Evolutionary conservation across 2,113 vertebrate genomes (phyloP), one percentile per base, ranked within the genome.

Genomic region (Progne subis): DNA sequence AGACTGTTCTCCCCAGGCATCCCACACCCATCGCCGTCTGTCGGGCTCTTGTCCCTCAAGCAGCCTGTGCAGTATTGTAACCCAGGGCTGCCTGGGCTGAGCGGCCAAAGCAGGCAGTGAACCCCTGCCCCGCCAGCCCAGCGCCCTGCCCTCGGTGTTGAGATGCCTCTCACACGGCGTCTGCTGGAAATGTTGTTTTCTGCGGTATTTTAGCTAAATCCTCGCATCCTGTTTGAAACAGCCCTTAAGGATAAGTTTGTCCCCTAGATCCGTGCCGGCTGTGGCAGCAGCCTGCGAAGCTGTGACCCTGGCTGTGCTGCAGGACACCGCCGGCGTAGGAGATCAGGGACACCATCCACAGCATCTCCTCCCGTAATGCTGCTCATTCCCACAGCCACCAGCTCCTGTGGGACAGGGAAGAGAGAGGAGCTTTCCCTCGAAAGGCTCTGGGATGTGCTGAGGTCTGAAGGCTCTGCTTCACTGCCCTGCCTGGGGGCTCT

Each of bases 111-210:
- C 75, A 76, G 44, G 12, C 1, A 2, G 18, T 57, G 57, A 81
- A 72, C 29, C 18, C 69, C 28, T 70, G 24, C 46, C 76, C 56
- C 1, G 4, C 65, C 65, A 76, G 46, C 69, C 46, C 78, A 50
- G n/a, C 1, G 0, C 52, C n/a, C 18, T 63, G 52, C 24, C 41
- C 70, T 69, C 4, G 11, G 19, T 1, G 0, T 1, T 32, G 53
- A 77, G 80, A 43, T 55, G 34, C 53, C 29, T 92, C 31, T 57
- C 32, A 7, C 39, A 18, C 17, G 15, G 53, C 43, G 57, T 18
- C 85, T 55, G 53, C 25, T 76, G 49, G 29, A 85, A 84, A 46
- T 25, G 44, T 18, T 88, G 25, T 14, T 86, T 88, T 71, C 47
- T 76, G 31, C 1, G 1, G 47, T 57, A 6, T 57, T 95, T 52